Evolutionary conservation across 2,113 vertebrate genomes (phyloP), one percentile per base, ranked within the genome.

Genomic region (Pundamilia nyererei): DNA sequence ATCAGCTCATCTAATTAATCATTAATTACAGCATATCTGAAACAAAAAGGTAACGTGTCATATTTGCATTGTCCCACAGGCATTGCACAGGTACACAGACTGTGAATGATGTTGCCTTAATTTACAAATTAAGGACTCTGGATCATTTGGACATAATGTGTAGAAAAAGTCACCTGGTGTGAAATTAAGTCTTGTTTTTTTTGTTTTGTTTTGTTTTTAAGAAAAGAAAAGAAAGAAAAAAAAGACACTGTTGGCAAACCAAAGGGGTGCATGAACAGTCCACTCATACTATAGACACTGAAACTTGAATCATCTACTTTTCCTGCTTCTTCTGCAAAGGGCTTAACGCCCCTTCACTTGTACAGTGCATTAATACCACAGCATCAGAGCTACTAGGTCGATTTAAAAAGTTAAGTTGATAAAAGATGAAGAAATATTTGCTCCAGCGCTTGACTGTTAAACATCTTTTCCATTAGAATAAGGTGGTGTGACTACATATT

Each of bases 211-310:
- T 49, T 4, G 0, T 8, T 45, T 7, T 47, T 45, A 70, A 38
- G 5, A 24, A 54, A 53, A 54, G 2, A 17, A 60, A 21, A 5
- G 0, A 11, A 19, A 4, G 2, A 19, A 24, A 13, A 3, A 1
- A n/a, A 65, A 21, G 6, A 38, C 60, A 21, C 62, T 13, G 45
- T 13, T 51, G 45, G 72, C 0, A n/a, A 49, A 51, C 15, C 15
- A 31, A 31, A 12, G 26, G 26, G 26, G 4, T 0, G 26, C 45
- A 31, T 31, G 24, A 49, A 31, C 42, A 47, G 2, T 47, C 40
- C 40, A 49, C 6, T 49, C 42, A 19, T 8, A 29, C 0, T 47
- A 49, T 3, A 49, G 3, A 77, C 42, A 8, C 70, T 77, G 42
- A 75, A 7, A 19, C 9, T 1, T 47, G 14, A 72, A 26, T 17